Conservation (phyloP, 2,888 invertebrate genomes). For the Trypoxylon attenuatum region DNA sequence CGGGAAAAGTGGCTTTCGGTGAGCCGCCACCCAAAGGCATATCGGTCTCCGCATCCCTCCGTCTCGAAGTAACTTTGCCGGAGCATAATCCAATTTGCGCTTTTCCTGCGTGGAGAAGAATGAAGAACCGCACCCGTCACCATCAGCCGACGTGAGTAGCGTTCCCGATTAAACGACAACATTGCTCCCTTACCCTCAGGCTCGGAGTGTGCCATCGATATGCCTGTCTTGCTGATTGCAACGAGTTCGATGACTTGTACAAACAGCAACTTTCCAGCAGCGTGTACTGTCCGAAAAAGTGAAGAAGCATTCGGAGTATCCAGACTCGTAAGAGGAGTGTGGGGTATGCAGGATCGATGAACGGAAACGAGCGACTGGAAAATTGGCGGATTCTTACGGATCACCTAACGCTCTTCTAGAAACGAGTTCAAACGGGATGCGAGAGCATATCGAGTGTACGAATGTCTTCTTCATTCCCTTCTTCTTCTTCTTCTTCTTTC, state of each 20-base stretch:
- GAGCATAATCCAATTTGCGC: slow-evolving; percentile 72
- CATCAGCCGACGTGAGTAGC: slow-evolving; percentile 69
- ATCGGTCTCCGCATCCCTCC: slow-evolving; percentile 36
- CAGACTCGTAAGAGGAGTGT: neutral
- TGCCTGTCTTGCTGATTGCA: slow-evolving; percentile 13
- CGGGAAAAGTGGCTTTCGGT: slow-evolving; percentile 44
- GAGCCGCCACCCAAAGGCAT: slow-evolving; percentile 40
- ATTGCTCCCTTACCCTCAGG: slow-evolving; percentile 59
- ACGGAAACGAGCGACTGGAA: slow-evolving; percentile 25
- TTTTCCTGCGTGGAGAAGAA: slow-evolving; percentile 53
- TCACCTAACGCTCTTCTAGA: slow-evolving; percentile 20
- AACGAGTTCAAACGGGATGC: slow-evolving; percentile 32
- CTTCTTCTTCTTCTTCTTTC: too few relatives aligned
- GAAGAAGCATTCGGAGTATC: slow-evolving; percentile 3
- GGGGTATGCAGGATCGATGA: slow-evolving; percentile 23
- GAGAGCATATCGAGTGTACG: slow-evolving; percentile 30
- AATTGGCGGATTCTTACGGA: slow-evolving; percentile 40
- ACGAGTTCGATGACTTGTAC: slow-evolving; percentile 19
- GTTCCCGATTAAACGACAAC: slow-evolving; percentile 71
- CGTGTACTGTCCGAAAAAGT: slow-evolving; percentile 5
- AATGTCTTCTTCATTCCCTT: slow-evolving; percentile 22
- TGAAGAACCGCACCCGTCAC: slow-evolving; percentile 62
- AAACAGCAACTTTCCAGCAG: slow-evolving; percentile 17
- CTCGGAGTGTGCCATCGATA: slow-evolving; percentile 11
- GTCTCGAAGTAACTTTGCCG: slow-evolving; percentile 42